Evolutionary conservation across 1,140 invertebrate species (phyloP).

Genomic region (Atta cephalotes): DNA sequence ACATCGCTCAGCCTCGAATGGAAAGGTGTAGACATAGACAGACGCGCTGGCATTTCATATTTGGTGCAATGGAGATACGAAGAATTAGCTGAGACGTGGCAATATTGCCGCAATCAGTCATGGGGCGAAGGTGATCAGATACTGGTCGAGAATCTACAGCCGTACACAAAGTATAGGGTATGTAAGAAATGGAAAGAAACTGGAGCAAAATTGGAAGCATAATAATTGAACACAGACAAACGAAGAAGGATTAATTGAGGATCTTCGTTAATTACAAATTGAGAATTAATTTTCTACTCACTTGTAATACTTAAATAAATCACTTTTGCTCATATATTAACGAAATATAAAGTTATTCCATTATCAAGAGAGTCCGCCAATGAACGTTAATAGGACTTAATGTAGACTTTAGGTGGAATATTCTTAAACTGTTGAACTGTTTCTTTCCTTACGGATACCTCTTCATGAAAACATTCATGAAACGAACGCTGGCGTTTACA

Average conservation of each 20-base stretch:
- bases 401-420: slow-evolving; percentile 19
- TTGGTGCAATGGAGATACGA: slow-evolving; percentile 92
- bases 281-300: background rate
- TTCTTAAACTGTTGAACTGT: slow-evolving; percentile 18
- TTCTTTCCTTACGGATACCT: background rate
- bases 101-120: slow-evolving; percentile 90
- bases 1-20: slow-evolving; percentile 93
- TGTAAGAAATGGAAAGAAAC: slow-evolving; percentile 68
- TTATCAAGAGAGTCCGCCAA: background rate
- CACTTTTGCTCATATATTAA: background rate
- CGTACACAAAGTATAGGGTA: slow-evolving; percentile 96
- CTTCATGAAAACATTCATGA: background rate
- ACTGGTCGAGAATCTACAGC: slow-evolving; percentile 92
- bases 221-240: background rate
- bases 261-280: background rate
- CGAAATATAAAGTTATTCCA: background rate
- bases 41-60: slow-evolving; percentile 87
- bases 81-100: slow-evolving; percentile 90
- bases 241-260: background rate
- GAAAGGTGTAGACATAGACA: slow-evolving; percentile 87
- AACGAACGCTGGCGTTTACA: slow-evolving; percentile 81
- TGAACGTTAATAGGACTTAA: background rate
- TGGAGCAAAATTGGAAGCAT: background rate
- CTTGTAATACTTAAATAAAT: background rate
- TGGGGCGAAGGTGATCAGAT: slow-evolving; percentile 89